Evolutionary conservation across 2,797 vertebrate genomes (phyloP).

Genomic region (Graptemys geographica): DNA sequence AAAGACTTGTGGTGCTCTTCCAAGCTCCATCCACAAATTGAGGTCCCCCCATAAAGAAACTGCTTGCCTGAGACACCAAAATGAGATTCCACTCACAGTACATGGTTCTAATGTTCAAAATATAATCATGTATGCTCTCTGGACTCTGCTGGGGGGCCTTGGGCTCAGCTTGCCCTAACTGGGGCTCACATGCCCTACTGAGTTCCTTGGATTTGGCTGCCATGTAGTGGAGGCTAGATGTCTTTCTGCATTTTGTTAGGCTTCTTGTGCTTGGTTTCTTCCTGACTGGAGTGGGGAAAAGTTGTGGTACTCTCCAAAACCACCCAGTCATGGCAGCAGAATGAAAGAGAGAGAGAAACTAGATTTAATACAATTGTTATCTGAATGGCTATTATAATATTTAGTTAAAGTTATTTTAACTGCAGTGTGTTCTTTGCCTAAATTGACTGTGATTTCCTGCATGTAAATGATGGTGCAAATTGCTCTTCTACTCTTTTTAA

Average conservation of each 20-base stretch:
- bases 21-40: background rate
- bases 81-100: background rate
- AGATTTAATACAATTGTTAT: background rate
- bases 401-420: background rate
- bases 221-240: background rate
- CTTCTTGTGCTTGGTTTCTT: background rate
- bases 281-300: background rate
- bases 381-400: background rate
- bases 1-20: background rate
- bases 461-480: background rate
- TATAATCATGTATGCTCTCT: background rate
- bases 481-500: background rate
- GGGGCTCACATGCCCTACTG: background rate
- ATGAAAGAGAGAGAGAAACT: conserved; percentile 1
- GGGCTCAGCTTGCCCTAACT: background rate
- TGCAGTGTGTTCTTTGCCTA: background rate
- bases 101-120: background rate
- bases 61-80: background rate
- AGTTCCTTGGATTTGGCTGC: background rate
- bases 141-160: fast-evolving
- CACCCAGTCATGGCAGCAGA: background rate
- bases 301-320: background rate
- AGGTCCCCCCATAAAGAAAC: background rate
- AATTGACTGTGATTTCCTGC: background rate
- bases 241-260: background rate